Evolutionary conservation across 2,888 invertebrate genomes (phyloP), one percentile per base, ranked within the genome.

Genomic region (Hypolimnas misippus): DNA sequence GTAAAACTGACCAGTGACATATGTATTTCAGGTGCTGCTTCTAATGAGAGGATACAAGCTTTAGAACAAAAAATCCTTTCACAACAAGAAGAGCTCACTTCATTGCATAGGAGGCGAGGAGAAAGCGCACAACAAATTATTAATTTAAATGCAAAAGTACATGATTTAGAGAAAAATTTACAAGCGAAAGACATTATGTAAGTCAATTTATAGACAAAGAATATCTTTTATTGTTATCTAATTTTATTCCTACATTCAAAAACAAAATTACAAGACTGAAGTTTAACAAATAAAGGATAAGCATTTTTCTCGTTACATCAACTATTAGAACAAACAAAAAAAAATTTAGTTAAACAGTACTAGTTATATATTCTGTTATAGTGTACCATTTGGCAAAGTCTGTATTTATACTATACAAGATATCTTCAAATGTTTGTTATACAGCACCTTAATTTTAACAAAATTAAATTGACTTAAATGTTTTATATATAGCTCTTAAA

Each of bases 101-200:
- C 97, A 61, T 85, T 98, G 61, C 98, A 98, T 79, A 93, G 96
- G 73, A 94, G 97, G 61, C 95, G 97, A 83, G 97, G 98, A 49
- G 98, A 98, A 92, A 97, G 98, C 89, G 94, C 98, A 2, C 98
- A 98, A 82, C 96, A 97, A 90, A 96, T 98, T 69, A 97, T 98
- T 66, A 98, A 97, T 84, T 92, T 98, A 38, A 98, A 97, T 89
- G 94, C 95, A 69, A 94, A 94, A 86, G 92, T 98, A 44, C 97
- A 97, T 82, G 97, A 98, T 71, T 95, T 96, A 76, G 97, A 97
- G 73, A 96, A 96, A 79, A 93, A 95, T 68, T 82, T 98, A 63
- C 93, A 94, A 56, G 87, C 93, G 49, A 96, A 96, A 86, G 97
- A 97, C 84, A 82, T 94, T 57, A 94, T 93, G 97, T 88, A 76